Conservation (phyloP, 2,113 vertebrate genomes). For the Erpornis zantholeuca region DNA sequence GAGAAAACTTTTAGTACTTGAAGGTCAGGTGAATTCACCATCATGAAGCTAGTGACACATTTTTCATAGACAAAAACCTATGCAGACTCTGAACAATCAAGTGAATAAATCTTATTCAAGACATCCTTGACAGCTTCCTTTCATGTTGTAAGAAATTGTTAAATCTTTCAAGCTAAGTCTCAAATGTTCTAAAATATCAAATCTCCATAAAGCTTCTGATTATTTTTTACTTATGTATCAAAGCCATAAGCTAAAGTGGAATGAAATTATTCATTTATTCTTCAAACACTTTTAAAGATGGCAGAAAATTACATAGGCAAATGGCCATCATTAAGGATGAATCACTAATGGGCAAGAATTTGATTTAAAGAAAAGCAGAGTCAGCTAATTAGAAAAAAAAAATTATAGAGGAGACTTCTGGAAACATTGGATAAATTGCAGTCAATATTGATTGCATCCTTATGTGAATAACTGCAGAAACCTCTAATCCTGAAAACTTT, state of each 20-base stretch:
- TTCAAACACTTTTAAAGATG: background rate
- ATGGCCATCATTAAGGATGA: background rate
- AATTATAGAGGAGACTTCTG: background rate
- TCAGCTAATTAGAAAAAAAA: background rate
- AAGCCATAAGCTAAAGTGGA: background rate
- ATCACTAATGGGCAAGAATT: background rate
- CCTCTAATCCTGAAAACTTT: background rate
- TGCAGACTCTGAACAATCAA: background rate
- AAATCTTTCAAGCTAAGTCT: background rate
- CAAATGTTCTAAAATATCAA: background rate
- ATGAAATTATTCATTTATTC: constrained; percentile 31
- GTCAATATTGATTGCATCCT: background rate
- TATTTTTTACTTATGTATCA: constrained; percentile 5
- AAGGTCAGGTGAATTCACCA: background rate
- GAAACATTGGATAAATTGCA: background rate
- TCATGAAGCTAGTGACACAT: background rate
- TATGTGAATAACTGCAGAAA: background rate
- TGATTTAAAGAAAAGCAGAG: constrained; percentile 9
- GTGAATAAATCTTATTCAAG: background rate
- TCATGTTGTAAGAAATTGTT: background rate
- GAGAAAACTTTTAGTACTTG: background rate
- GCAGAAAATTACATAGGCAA: background rate
- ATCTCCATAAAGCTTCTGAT: background rate
- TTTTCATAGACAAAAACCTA: background rate
- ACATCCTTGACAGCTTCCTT: background rate